Base-by-base conservation (phyloP, 2,888 invertebrate genomes). In the Laothoe populi region DNA sequence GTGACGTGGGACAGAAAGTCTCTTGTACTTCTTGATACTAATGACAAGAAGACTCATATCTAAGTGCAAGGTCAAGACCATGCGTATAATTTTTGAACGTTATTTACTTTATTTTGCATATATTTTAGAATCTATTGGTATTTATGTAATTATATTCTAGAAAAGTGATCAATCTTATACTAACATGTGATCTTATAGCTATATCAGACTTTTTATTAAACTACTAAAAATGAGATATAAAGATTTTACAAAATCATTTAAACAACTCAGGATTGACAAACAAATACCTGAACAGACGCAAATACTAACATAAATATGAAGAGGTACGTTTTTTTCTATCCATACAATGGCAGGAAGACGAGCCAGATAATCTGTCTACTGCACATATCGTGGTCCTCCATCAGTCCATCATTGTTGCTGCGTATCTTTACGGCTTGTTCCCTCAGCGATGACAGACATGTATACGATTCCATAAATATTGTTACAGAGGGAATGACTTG, bases 381-480 rank as follows among this genome's bases (percentile, higher is more conserved):
- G 19, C 44, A 19, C 24, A 46, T 53, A 53, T 53, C 53, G 19
- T 53, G 10, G 35, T 53, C 53, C 53, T 53, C 35, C 53, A 53
- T 53, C 53, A 31, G 53, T 53, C 53, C 53, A 53, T 53, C 53
- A 53, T 53, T 53, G 53, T 53, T 53, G 53, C 35, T 35, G 44
- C 49, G 53, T 53, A 35, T 53, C 53, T 53, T 53, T 53, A 53
- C 53, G 53, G 53, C 35, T 19, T 31, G 53, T 53, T 53, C 53
- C 53, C 53, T 49, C 53, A 16, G 26, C 49, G 53, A 53, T 53
- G 53, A 53, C 53, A 53, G 53, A 53, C 53, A 53, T 53, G 53
- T 53, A 53, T 53, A 53, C 53, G 53, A 53, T 53, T 53, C 53
- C 53, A 35, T 53, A 53, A 53, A 53, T 53, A 53, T 53, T 53